Percentiles rank a stretch among this genome's conserved stretches.
Conservation (phyloP, 1,140 invertebrate genomes). For the Pogonomyrmex californicus region DNA sequence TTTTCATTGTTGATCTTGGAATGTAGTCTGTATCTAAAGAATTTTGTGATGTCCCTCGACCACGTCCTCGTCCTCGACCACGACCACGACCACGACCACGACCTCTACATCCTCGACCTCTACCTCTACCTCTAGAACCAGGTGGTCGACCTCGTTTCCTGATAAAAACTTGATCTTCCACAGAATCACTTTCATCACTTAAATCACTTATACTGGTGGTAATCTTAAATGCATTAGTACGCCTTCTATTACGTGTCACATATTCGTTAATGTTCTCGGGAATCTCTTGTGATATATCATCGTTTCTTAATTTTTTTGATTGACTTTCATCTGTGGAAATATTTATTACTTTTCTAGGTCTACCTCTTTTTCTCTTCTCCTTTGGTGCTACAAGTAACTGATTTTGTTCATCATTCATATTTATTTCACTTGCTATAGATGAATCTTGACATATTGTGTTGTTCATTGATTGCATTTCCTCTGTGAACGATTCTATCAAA, state of each 20-base stretch:
- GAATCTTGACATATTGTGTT: not conserved
- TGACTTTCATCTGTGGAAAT: not conserved
- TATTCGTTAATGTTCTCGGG: slow-evolving; percentile 9
- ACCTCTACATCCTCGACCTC: slow-evolving; percentile 38
- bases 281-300: not conserved
- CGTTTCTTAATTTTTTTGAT: not conserved
- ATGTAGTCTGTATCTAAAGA: slow-evolving; percentile 54
- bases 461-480: not conserved
- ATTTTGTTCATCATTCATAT: slow-evolving; percentile 26
- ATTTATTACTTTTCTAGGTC: slow-evolving; percentile 61
- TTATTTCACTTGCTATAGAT: not conserved
- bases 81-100: slow-evolving; percentile 44
- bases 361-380: slow-evolving; percentile 67
- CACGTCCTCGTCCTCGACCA: slow-evolving; percentile 53
- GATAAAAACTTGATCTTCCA: not conserved
- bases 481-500: not conserved
- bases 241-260: slow-evolving; percentile 20
- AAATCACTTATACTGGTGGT: slow-evolving; percentile 46
- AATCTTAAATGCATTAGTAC: slow-evolving; percentile 28
- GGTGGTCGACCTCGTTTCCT: slow-evolving; percentile 23
- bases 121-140: slow-evolving; percentile 44
- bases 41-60: slow-evolving; percentile 5
- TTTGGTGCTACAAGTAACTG: not conserved
- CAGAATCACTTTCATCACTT: slow-evolving; percentile 42
- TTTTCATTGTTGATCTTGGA: slow-evolving; percentile 39